A percentile compares a stretch with the other conserved stretches of the same genome.
These are phyloP conservation scores for Acanthochromis polyacanthus DNA, from an alignment of 2,113 vertebrate genomes.

Conservation along the genomic window DNA sequence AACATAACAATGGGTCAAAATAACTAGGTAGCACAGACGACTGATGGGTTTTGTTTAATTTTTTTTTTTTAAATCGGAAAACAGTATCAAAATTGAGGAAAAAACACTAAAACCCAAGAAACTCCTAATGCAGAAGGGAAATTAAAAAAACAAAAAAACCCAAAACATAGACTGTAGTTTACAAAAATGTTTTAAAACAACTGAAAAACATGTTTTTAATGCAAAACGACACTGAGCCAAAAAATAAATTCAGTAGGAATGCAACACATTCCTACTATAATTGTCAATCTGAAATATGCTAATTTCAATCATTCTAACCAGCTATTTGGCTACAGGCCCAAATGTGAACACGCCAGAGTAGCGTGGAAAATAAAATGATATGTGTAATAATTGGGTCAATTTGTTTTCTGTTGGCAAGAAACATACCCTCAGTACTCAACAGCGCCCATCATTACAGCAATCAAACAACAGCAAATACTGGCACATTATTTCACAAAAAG, in stretches of 20 bases:
- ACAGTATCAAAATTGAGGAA: neutral
- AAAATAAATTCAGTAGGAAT: neutral
- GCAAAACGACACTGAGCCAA: neutral
- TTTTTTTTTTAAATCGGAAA: no score
- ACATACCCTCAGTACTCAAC: conserved; percentile 2
- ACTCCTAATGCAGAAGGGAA: no score
- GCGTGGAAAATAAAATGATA: conserved; percentile 30
- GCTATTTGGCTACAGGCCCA: conserved; percentile 24
- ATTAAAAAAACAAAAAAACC: no score
- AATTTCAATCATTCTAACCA: neutral
- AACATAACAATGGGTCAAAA: neutral
- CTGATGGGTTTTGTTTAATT: neutral
- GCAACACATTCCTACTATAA: neutral
- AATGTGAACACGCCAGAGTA: conserved; percentile 20
- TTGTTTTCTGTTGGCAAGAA: conserved; percentile 39
- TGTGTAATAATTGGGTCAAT: conserved; percentile 37
- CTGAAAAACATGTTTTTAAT: no score
- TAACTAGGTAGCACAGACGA: neutral
- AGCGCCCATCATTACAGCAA: conserved; percentile 12
- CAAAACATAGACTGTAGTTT: no score
- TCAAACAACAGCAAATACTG: conserved; percentile 1
- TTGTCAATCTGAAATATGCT: conserved; percentile 18
- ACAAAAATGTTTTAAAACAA: no score
- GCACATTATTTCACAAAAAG: neutral
- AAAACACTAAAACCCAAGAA: no score